A percentile compares a stretch with the other conserved stretches of the same genome.
phyloP scores from a whole-genome alignment of 2,113 vertebrate genomes.

The Geothlypis trichas region DNA sequence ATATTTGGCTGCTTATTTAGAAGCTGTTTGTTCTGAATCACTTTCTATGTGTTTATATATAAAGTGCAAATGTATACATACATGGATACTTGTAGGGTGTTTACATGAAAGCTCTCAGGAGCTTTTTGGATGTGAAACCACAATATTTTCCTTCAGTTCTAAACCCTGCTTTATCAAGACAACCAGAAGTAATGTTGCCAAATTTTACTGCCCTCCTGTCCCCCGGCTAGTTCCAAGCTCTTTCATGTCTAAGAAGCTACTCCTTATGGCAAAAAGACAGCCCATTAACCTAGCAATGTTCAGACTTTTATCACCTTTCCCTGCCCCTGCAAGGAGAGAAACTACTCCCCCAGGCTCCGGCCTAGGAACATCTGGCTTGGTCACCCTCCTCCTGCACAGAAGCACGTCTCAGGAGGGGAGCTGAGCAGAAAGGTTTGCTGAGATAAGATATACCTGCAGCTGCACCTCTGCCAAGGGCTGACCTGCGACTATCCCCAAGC shows the following conservation, averaged over 20 bases:
- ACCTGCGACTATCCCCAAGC: not conserved
- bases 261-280: not conserved
- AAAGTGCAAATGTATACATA: not conserved
- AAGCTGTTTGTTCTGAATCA: not conserved
- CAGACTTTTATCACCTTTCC: not conserved
- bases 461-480: not conserved
- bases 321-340: not conserved
- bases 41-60: not conserved
- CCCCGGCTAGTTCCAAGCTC: not conserved
- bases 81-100: not conserved
- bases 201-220: not conserved
- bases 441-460: not conserved
- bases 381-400: not conserved
- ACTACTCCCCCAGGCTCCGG: not conserved
- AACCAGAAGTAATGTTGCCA: not conserved
- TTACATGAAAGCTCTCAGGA: not conserved
- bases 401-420: not conserved
- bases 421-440: not conserved
- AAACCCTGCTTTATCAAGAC: not conserved
- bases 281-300: not conserved
- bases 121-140: not conserved
- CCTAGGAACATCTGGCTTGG: not conserved
- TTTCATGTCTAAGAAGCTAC: not conserved
- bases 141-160: not conserved
- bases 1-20: not conserved